Evolutionary conservation across 2,888 invertebrate species (phyloP).

Genomic region (Thymelicus sylvestris): DNA sequence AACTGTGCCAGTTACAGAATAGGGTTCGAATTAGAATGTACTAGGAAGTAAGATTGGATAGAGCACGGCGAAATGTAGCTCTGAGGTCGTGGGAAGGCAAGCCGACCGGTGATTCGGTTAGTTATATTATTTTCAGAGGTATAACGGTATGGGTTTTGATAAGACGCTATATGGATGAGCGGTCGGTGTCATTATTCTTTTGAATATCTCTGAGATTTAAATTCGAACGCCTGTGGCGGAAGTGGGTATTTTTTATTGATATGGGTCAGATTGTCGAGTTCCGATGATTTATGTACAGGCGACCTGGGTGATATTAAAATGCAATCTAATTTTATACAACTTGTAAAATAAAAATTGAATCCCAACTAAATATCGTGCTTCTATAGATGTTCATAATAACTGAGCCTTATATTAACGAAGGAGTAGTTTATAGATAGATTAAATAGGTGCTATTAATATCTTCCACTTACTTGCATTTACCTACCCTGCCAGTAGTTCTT

Average conservation of each 20-base stretch:
- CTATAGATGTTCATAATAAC: too few species aligned
- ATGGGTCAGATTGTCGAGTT: conserved; percentile 18
- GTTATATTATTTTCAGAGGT: conserved; percentile 69
- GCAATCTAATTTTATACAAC: background rate
- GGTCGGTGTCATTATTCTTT: conserved; percentile 26
- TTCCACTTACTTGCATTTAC: too few species aligned
- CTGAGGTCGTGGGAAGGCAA: conserved; percentile 80
- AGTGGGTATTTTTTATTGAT: conserved; percentile 23
- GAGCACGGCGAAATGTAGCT: conserved; percentile 77
- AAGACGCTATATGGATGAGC: conserved; percentile 48
- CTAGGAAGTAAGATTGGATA: conserved; percentile 81
- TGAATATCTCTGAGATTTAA: conserved; percentile 25
- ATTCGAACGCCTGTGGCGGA: conserved; percentile 19
- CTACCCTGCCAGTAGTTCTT: too few species aligned
- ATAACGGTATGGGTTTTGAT: conserved; percentile 77
- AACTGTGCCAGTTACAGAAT: conserved; percentile 48
- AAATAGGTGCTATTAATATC: too few species aligned
- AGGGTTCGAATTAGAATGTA: conserved; percentile 57
- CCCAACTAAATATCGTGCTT: too few species aligned
- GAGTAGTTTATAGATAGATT: too few species aligned
- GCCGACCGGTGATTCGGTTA: conserved; percentile 71
- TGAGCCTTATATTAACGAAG: too few species aligned
- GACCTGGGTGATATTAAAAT: conserved; percentile 1
- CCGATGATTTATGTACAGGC: conserved; percentile 15
- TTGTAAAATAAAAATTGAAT: background rate